phyloP scores from a whole-genome alignment of 2,113 vertebrate species.

The Micromys minutus region DNA sequence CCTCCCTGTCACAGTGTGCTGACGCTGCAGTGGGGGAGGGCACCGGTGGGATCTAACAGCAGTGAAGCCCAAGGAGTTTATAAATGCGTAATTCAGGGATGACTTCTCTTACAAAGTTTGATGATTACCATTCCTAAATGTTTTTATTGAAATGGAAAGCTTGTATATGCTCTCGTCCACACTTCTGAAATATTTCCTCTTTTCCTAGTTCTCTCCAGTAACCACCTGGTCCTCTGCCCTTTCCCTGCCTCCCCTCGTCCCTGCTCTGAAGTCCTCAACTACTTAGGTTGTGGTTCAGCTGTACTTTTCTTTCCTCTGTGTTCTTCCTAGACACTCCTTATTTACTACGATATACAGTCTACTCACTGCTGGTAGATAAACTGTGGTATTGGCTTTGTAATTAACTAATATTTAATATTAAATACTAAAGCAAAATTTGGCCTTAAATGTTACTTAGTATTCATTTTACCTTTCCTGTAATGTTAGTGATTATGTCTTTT shows the following conservation, averaged over 20 bases:
- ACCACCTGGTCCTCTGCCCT: background rate
- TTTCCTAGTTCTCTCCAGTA: background rate
- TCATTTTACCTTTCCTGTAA: background rate
- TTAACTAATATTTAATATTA: background rate
- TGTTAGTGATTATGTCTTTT: background rate
- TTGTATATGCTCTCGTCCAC: background rate
- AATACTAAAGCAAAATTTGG: background rate
- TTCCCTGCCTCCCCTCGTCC: background rate
- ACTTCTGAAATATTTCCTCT: background rate
- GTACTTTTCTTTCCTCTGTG: background rate
- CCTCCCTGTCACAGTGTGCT: conserved; percentile 55
- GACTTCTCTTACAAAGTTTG: background rate
- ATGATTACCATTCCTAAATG: background rate
- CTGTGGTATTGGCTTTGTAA: conserved; percentile 3
- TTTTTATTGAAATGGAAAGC: conserved; percentile 46
- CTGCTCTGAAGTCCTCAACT: background rate
- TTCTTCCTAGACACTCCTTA: background rate
- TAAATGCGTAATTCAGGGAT: background rate
- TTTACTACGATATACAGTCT: background rate
- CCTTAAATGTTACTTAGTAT: background rate
- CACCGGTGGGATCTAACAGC: background rate
- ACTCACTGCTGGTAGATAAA: background rate
- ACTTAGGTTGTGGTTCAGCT: background rate
- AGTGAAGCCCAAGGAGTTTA: too few species aligned
- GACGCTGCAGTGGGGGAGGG: conserved; percentile 53